Conservation (phyloP, 2,113 vertebrate genomes). For the Bos javanicus region DNA sequence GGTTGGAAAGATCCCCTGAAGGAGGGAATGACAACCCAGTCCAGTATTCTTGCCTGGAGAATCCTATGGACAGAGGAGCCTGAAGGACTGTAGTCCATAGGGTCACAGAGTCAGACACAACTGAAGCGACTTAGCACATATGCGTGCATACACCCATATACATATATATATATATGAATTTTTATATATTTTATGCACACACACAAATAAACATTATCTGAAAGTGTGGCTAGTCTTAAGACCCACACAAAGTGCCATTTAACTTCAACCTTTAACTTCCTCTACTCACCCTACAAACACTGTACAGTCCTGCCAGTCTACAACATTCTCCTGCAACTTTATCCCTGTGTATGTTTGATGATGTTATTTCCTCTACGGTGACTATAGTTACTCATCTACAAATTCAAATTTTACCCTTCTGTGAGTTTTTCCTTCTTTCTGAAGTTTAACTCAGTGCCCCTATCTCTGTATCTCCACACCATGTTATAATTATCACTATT, state of each 20-base stretch:
- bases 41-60: neutral
- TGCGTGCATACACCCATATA: fast-evolving
- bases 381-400: neutral
- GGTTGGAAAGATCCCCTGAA: neutral
- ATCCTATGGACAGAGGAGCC: neutral
- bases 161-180: no score
- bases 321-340: neutral
- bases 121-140: neutral
- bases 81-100: neutral
- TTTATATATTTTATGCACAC: neutral
- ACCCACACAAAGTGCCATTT: fast-evolving
- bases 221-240: neutral
- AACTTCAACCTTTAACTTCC: neutral
- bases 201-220: neutral
- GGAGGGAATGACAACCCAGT: neutral
- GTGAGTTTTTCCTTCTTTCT: neutral
- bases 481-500: neutral
- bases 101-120: neutral
- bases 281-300: neutral
- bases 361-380: neutral
- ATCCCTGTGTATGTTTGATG: neutral
- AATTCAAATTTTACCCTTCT: neutral
- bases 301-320: neutral
- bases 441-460: neutral
- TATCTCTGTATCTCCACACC: neutral